phyloP scores from a whole-genome alignment of 1,140 invertebrate species.

The Cecropterus lyciades region DNA sequence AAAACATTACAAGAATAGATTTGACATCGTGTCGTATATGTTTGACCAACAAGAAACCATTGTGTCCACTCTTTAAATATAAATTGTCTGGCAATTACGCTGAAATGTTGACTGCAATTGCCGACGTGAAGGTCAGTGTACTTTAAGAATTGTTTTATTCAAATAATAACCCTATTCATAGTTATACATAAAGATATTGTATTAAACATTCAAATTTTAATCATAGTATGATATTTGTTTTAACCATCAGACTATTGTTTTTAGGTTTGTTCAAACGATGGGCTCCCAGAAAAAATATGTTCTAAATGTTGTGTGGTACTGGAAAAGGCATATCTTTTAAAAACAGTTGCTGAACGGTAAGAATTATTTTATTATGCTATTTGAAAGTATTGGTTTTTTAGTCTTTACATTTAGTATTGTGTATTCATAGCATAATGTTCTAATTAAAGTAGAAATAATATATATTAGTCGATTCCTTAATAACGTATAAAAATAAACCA shows the following conservation, averaged over 20 bases:
- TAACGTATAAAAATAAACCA: too few relatives aligned
- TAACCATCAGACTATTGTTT: conserved; percentile 19
- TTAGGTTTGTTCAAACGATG: conserved; percentile 73
- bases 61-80: conserved; percentile 76
- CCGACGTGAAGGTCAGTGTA: conserved; percentile 69
- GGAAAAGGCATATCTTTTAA: conserved; percentile 75
- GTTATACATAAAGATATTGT: too few relatives aligned
- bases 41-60: conserved; percentile 68
- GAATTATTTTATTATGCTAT: not conserved
- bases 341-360: conserved; percentile 77
- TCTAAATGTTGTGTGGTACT: conserved; percentile 71
- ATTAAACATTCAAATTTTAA: too few relatives aligned
- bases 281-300: conserved; percentile 76
- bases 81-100: conserved; percentile 80
- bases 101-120: conserved; percentile 78
- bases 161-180: not conserved
- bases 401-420: too few relatives aligned
- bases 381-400: too few relatives aligned
- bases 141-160: conserved; percentile 8
- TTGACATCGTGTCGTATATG: conserved; percentile 75
- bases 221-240: not conserved
- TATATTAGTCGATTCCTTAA: too few relatives aligned
- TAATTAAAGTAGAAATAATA: too few relatives aligned
- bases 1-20: conserved; percentile 53
- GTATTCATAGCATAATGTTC: too few relatives aligned